A percentile compares a stretch with the other conserved stretches of the same genome.
phyloP scores from a whole-genome alignment of 2,113 vertebrate species.

The Nycticorax nycticorax region DNA sequence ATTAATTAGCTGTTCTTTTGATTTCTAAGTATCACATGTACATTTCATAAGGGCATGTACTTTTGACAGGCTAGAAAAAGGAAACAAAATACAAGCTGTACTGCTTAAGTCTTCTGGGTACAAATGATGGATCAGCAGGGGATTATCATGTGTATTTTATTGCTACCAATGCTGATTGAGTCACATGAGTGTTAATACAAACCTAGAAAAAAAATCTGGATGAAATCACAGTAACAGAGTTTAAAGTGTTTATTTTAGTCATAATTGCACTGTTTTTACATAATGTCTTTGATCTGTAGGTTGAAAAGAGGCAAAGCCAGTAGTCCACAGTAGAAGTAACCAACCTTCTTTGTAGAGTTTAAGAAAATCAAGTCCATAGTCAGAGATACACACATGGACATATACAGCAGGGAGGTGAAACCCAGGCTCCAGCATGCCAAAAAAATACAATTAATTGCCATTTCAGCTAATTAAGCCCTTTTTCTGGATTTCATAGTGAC shows the following conservation, averaged over 20 bases:
- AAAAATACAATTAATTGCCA: background rate
- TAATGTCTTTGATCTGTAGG: slow-evolving; percentile 17
- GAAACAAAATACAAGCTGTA: slow-evolving; percentile 34
- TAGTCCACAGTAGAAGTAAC: slow-evolving; percentile 25
- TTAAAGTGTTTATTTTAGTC: slow-evolving; percentile 53
- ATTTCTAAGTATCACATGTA: slow-evolving; percentile 43
- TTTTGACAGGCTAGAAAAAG: slow-evolving; percentile 36
- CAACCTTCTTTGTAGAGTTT: background rate
- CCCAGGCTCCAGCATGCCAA: background rate
- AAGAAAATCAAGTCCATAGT: background rate
- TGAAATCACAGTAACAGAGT: slow-evolving; percentile 18
- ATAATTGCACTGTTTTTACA: slow-evolving; percentile 39
- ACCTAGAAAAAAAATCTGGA: slow-evolving; percentile 17
- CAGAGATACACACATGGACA: background rate
- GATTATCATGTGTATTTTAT: slow-evolving; percentile 21
- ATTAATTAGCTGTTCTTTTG: slow-evolving; percentile 65
- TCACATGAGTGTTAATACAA: slow-evolving; percentile 31
- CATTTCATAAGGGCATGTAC: slow-evolving; percentile 22
- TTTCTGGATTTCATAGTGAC: background rate
- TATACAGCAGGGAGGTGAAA: background rate
- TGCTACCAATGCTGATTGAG: slow-evolving; percentile 36
- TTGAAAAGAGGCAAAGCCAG: slow-evolving; percentile 44
- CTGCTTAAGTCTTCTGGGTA: slow-evolving; percentile 7
- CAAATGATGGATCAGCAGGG: slow-evolving; percentile 40
- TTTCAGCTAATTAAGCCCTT: background rate